A percentile compares a stretch with the other conserved stretches of the same genome.
These are phyloP conservation scores for Keiferia lycopersicella DNA, from an alignment of 2,888 invertebrate genomes.

Conservation along the genomic window DNA sequence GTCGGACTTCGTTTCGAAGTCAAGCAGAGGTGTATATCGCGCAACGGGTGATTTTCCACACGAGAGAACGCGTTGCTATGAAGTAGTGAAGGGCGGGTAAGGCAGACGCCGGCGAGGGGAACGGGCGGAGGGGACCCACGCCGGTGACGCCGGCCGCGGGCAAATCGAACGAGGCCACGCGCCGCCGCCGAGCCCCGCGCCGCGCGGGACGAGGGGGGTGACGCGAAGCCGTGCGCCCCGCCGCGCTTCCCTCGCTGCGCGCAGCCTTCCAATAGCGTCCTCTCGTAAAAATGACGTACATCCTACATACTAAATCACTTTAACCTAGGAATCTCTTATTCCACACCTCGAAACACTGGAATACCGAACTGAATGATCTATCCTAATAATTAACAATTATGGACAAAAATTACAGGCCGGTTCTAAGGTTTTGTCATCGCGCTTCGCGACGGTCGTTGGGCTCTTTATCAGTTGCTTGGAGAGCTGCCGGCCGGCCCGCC, in stretches of 20 bases:
- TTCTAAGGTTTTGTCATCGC: constrained; percentile 61
- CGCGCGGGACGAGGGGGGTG: constrained; percentile 42
- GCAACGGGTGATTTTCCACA: constrained; percentile 63
- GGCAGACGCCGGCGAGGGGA: constrained; percentile 46
- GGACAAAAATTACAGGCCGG: constrained; percentile 75
- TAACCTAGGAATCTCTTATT: constrained; percentile 79
- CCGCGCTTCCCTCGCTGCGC: constrained; percentile 49
- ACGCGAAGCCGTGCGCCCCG: constrained; percentile 48
- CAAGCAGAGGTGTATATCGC: constrained; percentile 59
- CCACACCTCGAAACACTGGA: constrained; percentile 72
- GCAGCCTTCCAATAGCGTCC: constrained; percentile 55
- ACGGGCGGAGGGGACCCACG: constrained; percentile 56
- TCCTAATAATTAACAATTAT: constrained; percentile 74
- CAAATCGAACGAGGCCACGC: constrained; percentile 80
- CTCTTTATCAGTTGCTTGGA: constrained; percentile 71
- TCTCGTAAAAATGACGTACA: constrained; percentile 71
- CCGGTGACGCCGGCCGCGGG: constrained; percentile 41
- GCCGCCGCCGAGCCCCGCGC: constrained; percentile 65
- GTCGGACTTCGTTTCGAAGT: constrained; percentile 35
- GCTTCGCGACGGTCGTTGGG: constrained; percentile 63
- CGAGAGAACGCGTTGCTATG: constrained; percentile 64
- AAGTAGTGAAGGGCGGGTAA: constrained; percentile 59
- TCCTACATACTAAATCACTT: constrained; percentile 75
- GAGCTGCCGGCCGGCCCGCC: constrained; percentile 58
- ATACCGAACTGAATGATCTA: constrained; percentile 69